Evolutionary conservation across 2,113 vertebrate species (phyloP).

Genomic region (Bos indicus): DNA sequence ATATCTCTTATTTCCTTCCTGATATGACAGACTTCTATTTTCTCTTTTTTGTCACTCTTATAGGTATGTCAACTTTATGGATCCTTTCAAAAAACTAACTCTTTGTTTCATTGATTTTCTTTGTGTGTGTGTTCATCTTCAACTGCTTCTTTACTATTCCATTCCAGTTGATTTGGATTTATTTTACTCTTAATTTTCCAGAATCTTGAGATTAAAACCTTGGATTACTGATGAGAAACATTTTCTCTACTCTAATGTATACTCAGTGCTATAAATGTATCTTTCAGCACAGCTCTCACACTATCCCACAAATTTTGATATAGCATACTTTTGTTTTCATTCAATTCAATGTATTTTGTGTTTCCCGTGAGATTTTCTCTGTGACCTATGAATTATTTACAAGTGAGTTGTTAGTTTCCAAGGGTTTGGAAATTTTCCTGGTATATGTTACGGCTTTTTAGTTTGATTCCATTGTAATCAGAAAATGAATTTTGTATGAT

Average conservation of each 20-base stretch:
- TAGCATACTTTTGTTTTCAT: background rate
- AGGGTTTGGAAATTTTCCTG: background rate
- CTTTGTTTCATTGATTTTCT: background rate
- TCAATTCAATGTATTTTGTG: background rate
- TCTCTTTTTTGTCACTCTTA: background rate
- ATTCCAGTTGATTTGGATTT: background rate
- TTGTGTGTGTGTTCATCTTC: background rate
- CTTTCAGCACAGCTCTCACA: too few relatives aligned
- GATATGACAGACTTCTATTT: background rate
- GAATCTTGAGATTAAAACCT: background rate
- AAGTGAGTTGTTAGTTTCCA: background rate
- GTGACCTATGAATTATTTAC: background rate
- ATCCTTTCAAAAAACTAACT: background rate
- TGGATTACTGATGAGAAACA: background rate
- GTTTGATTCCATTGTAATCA: background rate
- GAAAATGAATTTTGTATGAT: background rate
- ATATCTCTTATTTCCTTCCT: background rate
- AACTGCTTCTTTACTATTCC: background rate
- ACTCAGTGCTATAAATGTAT: background rate
- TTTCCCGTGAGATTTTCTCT: background rate
- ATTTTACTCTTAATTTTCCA: background rate
- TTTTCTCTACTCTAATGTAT: background rate
- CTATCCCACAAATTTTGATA: background rate
- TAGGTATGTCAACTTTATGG: background rate
- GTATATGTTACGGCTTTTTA: background rate